phyloP scores from a whole-genome alignment of 2,888 invertebrate genomes.

The Philereme vetulata region DNA sequence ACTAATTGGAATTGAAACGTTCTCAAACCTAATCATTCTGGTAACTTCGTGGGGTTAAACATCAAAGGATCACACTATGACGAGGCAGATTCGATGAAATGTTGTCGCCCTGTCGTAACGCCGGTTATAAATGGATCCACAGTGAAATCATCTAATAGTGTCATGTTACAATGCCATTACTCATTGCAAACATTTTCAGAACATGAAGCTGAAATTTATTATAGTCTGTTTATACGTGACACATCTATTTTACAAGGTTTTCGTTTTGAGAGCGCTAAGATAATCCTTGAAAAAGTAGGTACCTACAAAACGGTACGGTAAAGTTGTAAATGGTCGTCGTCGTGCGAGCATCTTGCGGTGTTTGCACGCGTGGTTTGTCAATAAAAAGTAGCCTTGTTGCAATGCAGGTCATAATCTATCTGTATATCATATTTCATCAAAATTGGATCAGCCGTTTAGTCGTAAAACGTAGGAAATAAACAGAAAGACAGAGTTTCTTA shows the following conservation, averaged over 20 bases:
- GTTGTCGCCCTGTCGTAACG: slow-evolving; percentile 41
- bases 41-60: background rate
- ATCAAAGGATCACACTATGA: slow-evolving; percentile 1
- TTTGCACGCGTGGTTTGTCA: too few relatives aligned
- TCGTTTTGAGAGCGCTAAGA: background rate
- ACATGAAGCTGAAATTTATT: slow-evolving; percentile 55
- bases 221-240: slow-evolving; percentile 35
- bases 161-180: slow-evolving; percentile 67
- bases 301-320: too few relatives aligned
- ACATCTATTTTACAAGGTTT: slow-evolving; percentile 2
- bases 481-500: too few relatives aligned
- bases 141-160: slow-evolving; percentile 60
- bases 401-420: too few relatives aligned
- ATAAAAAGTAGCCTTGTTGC: too few relatives aligned
- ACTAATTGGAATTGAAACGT: too few relatives aligned
- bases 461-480: too few relatives aligned
- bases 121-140: slow-evolving; percentile 37
- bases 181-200: slow-evolving; percentile 66
- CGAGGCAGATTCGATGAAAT: slow-evolving; percentile 12
- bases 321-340: too few relatives aligned
- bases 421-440: too few relatives aligned
- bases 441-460: too few relatives aligned
- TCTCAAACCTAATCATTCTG: background rate
- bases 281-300: background rate
- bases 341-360: too few relatives aligned